A percentile compares a stretch with the other conserved stretches of the same genome.
These are phyloP conservation scores for Drosophila diplacantha DNA, from an alignment of 2,888 invertebrate genomes.

Conservation along the genomic window DNA sequence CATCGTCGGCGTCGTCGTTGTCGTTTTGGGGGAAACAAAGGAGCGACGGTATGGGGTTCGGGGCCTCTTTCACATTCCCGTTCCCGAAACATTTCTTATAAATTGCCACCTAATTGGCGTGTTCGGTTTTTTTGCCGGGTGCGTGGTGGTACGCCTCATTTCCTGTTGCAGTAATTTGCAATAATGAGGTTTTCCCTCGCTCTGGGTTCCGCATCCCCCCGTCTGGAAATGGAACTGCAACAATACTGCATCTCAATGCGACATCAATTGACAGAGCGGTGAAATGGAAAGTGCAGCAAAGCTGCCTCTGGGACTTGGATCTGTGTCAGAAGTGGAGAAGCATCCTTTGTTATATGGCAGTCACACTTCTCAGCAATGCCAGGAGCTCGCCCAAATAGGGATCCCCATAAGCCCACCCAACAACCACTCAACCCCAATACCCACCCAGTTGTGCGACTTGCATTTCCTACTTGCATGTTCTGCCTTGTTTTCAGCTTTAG, in stretches of 20 bases:
- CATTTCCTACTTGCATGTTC: conserved; percentile 42
- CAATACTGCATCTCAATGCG: conserved; percentile 10
- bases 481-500: conserved; percentile 15
- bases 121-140: conserved; percentile 25
- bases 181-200: conserved; percentile 38
- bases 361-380: conserved; percentile 17
- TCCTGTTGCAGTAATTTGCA: conserved; percentile 67
- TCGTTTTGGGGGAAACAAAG: conserved; percentile 7
- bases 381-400: conserved; percentile 14
- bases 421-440: not conserved
- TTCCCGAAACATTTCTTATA: conserved; percentile 33
- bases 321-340: conserved; percentile 23
- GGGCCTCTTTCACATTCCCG: conserved; percentile 8
- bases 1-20: conserved; percentile 2
- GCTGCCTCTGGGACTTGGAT: conserved; percentile 18
- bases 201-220: conserved; percentile 1
- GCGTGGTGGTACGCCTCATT: conserved; percentile 61
- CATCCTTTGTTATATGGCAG: conserved; percentile 29
- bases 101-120: conserved; percentile 40
- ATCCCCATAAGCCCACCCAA: conserved; percentile 2
- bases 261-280: conserved; percentile 34
- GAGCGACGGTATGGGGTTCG: conserved; percentile 2
- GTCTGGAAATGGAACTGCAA: not conserved
- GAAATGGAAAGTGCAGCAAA: conserved; percentile 56
- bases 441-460: conserved; percentile 19